Percentiles rank a stretch among this genome's conserved stretches.
Evolutionary conservation across 2,113 vertebrate species (phyloP).

Genomic region (Trogon surrucura): DNA sequence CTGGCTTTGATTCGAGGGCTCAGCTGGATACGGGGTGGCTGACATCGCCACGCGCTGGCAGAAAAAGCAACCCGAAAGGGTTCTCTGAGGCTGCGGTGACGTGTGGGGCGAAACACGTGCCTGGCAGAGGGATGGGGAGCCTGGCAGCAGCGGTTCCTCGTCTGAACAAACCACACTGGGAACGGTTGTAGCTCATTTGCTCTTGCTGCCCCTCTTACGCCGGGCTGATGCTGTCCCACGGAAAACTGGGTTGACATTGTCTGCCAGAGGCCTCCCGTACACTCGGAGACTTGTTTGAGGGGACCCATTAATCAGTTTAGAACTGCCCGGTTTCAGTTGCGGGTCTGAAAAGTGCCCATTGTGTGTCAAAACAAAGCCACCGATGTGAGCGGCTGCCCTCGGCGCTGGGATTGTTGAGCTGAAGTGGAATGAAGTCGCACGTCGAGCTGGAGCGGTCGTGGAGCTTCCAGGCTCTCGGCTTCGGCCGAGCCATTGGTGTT

Average conservation of each 20-base stretch:
- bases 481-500: accelerated
- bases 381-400: not conserved
- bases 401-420: not conserved
- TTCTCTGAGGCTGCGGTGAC: not conserved
- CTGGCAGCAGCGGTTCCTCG: not conserved
- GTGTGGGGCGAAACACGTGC: not conserved
- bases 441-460: accelerated
- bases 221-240: not conserved
- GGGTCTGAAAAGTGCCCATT: not conserved
- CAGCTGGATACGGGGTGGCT: not conserved
- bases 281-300: not conserved
- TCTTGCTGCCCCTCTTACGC: not conserved
- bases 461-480: not conserved
- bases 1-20: accelerated
- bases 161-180: not conserved
- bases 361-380: not conserved
- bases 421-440: not conserved
- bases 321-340: not conserved
- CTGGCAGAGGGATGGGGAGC: slow-evolving; percentile 13
- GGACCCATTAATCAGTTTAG: not conserved
- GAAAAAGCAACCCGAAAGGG: not conserved
- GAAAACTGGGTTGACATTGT: slow-evolving; percentile 26
- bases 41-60: accelerated
- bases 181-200: not conserved
- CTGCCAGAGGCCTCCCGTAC: not conserved